phyloP scores from a whole-genome alignment of 2,113 vertebrate genomes.

The Scortum barcoo region DNA sequence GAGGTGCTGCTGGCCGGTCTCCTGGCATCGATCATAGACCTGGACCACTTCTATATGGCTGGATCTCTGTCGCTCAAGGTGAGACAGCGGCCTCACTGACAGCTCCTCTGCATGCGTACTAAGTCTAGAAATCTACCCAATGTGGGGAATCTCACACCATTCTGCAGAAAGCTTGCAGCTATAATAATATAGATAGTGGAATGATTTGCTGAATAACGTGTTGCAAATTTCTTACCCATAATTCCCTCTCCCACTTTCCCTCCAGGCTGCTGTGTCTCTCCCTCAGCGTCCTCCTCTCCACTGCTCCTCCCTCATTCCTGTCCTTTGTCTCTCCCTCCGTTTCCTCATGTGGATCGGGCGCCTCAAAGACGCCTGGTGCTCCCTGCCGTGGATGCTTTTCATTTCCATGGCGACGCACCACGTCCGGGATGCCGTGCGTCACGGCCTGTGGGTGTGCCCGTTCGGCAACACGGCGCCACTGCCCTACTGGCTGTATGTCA shows the following conservation, averaged over 20 bases:
- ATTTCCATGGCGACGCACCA: slow-evolving; percentile 96
- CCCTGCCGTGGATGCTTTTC: slow-evolving; percentile 97
- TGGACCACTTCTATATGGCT: slow-evolving; percentile 94
- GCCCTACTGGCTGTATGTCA: slow-evolving; percentile 94
- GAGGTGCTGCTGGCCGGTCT: slow-evolving; percentile 93
- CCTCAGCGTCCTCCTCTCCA: slow-evolving; percentile 93
- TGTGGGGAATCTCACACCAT: background rate
- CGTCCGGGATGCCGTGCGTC: slow-evolving; percentile 92
- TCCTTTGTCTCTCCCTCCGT: slow-evolving; percentile 89
- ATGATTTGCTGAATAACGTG: background rate
- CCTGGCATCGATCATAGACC: slow-evolving; percentile 92
- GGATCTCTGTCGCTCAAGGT: slow-evolving; percentile 94
- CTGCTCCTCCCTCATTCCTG: slow-evolving; percentile 92
- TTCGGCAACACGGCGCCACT: slow-evolving; percentile 94
- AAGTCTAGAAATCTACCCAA: background rate
- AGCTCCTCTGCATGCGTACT: too few relatives aligned
- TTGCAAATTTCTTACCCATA: background rate
- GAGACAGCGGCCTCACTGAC: slow-evolving; percentile 38
- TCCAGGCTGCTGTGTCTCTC: slow-evolving; percentile 91
- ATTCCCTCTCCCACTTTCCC: background rate
- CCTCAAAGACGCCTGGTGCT: slow-evolving; percentile 95
- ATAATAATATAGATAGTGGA: background rate
- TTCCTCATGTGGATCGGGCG: slow-evolving; percentile 90
- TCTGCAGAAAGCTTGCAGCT: background rate
- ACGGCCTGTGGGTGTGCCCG: slow-evolving; percentile 95